Evolutionary conservation across 2,797 vertebrate genomes (phyloP), one percentile per base, ranked within the genome.

Genomic region (Netta rufina): DNA sequence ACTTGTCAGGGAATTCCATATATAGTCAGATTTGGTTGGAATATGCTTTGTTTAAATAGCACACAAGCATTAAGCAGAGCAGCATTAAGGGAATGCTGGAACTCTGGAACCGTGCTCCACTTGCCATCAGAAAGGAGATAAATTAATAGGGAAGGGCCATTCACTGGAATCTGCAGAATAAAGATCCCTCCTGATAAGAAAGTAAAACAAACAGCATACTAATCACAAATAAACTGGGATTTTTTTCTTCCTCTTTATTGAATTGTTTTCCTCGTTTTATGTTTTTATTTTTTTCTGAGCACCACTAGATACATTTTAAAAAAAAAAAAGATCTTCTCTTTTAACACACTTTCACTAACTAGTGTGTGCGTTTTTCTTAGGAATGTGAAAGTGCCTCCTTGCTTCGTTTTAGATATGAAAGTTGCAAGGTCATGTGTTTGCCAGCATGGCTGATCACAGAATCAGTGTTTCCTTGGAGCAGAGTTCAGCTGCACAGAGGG

Each of bases 41-140:
- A 96, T 96, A 97, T 95, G 95, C 87, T 94, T 95, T 95, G 96
- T 97, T 95, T 97, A 97, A 97, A 97, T 94, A 97, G 90, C 93
- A 57, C 78, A 57, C 84, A 54, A 73, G 92, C 94, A 60, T 95
- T 96, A 88, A 84, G 41, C 87, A 91, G 77, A 96, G 87, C 90
- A 91, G 96, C 93, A 83, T 81, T 69, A 25, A 87, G 92, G 85
- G 91, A 89, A 94, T 93, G 89, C 87, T 93, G 91, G 82, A 84
- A 69, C 60, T 94, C 90, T 96, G 96, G 96, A 95, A 93, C 84
- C 76, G 87, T 56, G 71, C 74, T 96, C 91, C 80, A 43, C 85
- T 96, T 77, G 78, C 92, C 15, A 65, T 91, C 95, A 92, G 85
- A 85, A 85, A 65, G 54, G 95, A 95, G 92, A 96, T 74, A 89